Base-by-base conservation (phyloP, 2,888 invertebrate genomes). In the Drosophila prolongata region DNA sequence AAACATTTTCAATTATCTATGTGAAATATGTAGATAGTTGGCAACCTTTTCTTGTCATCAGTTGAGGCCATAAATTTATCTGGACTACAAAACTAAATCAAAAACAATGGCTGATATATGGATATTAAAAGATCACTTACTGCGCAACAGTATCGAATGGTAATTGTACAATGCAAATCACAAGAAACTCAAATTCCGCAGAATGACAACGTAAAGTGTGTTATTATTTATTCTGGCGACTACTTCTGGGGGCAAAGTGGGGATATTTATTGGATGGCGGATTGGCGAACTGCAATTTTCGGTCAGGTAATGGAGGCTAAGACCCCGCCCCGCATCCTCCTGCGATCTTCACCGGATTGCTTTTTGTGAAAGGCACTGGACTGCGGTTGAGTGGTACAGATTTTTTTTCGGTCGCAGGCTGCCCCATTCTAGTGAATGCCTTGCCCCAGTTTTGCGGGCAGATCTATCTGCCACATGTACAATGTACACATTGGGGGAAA, bases 391-490 rank as follows among this genome's bases (percentile, higher is more conserved):
- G 52, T 71, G 74, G 16, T 61, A 55, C 62, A 72, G 72, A 62
- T 47, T 56, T 59, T 56, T 59, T 37, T 61, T 53, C 24, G 52
- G 47, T 43, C 43, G 30, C 52, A 47, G 56, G 46, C 74, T 38
- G 42, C 49, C 60, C 70, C 58, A 56, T 76, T 76, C 60, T 65
- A 52, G 82, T 85, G 85, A 82, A 79, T 87, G 82, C 87, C 77
- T 86, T 88, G 88, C 86, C 88, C 87, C 86, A 83, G 83, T 82
- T 87, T 74, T 40, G 40, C 24, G 38, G 44, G 24, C 65, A 30
- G 30, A 30, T 30, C 6, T 30, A 30, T 30, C 30, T 30, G 8
- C 30, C 8, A 64, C 43, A 46, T 66, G 30, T 44, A 62, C 44
- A 3, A 64, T 64, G 80, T 77, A 79, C 75, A 80, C 67, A 75